Base-by-base conservation (phyloP, 2,113 vertebrate genomes). In the Zeus faber region DNA sequence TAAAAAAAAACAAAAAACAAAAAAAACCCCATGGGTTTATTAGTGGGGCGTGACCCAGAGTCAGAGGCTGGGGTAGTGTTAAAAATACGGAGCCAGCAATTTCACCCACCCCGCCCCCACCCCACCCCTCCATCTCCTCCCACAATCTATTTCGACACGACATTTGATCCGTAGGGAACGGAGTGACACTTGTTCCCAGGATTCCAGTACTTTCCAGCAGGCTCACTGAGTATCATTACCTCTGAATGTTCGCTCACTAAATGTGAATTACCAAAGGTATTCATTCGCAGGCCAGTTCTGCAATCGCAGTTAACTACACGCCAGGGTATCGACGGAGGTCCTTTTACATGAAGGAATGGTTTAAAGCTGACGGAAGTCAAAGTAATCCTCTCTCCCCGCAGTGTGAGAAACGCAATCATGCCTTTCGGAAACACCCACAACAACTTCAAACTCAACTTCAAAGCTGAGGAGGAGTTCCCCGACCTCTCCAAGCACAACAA, bases 361-460 rank as follows among this genome's bases (percentile, higher is more conserved):
- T n/a, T n/a, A n/a, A n/a, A n/a, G n/a, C n/a, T n/a, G n/a, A n/a
- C n/a, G n/a, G n/a, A n/a, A n/a, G n/a, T n/a, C n/a, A n/a, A n/a
- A n/a, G 3, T 8, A 16, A 6, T 39, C 66, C 3, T 4, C 16
- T 63, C 9, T 46, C 6, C 33, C 49, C 58, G 65, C 83, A 88
- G 76, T 82, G 65, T 81, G 50, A 81, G 70, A 84, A 82, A 69
- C 71, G 69, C 87, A 84, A 86, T 70, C 90, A 97, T 97, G 95
- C 94, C 95, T 84, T 86, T 89, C 87, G 75, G 95, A 76, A 91
- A 91, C 90, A 96, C 94, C 72, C 95, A 96, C 91, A 96, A 96
- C 91, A 95, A 95, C 85, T 90, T 80, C 87, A 97, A 97, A 63
- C 62, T 96, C 84, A 95, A 96, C 83, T 97, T 71, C 84, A 80